These are phyloP conservation scores for Lepidocolaptes lacrymiger DNA, from an alignment of 2,797 vertebrate species.

Conservation along the genomic window DNA sequence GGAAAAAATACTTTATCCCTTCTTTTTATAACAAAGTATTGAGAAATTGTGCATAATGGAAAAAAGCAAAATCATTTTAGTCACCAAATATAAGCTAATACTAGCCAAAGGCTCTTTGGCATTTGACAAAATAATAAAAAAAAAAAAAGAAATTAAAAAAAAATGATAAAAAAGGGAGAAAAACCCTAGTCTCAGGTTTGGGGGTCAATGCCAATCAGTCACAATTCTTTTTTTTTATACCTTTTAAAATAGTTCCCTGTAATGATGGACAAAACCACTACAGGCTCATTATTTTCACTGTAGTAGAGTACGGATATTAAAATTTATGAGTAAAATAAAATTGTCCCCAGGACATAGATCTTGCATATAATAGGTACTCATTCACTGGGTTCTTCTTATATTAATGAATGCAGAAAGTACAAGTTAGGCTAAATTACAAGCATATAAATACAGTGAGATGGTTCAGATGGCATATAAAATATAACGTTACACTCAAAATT, in stretches of 20 bases:
- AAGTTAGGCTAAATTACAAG: conserved; percentile 24
- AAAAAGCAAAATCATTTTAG: neutral
- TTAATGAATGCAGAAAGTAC: conserved; percentile 30
- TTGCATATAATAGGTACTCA: neutral
- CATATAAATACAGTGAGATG: conserved; percentile 14
- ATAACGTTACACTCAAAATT: neutral
- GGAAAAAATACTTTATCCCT: neutral
- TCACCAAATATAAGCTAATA: neutral
- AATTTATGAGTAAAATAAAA: conserved; percentile 65
- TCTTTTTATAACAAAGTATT: neutral
- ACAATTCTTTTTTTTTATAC: neutral
- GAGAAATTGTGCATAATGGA: neutral
- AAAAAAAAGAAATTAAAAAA: no score
- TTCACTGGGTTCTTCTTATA: neutral
- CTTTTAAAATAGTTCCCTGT: neutral
- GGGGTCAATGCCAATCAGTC: neutral
- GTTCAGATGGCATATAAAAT: conserved; percentile 34
- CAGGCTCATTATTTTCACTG: conserved; percentile 39
- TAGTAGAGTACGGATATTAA: conserved; percentile 13
- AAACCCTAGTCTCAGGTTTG: neutral
- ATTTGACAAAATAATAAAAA: neutral
- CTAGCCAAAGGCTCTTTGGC: neutral
- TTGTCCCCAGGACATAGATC: conserved; percentile 30
- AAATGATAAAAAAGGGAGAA: neutral
- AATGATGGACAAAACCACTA: conserved; percentile 23